These are phyloP conservation scores for Ictidomys tridecemlineatus DNA, from an alignment of 2,113 vertebrate species.

Conservation along the genomic window DNA sequence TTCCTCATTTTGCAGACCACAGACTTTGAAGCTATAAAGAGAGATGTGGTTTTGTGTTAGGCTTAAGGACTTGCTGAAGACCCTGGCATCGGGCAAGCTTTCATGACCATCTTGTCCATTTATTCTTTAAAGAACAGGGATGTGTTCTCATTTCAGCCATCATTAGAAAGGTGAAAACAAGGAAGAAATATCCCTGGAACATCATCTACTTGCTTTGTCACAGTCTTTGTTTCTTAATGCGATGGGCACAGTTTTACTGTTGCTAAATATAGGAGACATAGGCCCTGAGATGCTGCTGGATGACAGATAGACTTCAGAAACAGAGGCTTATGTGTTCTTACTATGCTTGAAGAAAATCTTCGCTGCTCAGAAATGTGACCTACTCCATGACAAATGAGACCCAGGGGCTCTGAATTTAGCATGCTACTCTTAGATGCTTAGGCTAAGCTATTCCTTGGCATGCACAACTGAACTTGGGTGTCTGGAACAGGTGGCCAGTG, in stretches of 20 bases:
- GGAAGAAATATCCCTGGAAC: not conserved
- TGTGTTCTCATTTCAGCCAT: not conserved
- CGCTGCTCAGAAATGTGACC: conserved; percentile 57
- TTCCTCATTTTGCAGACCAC: not conserved
- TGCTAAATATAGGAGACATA: not conserved
- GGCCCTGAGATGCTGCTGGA: not conserved
- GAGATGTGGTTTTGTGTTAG: not conserved
- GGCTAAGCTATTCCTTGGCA: conserved; percentile 32
- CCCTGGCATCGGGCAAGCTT: not conserved
- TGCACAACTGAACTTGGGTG: not conserved
- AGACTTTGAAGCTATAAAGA: not conserved
- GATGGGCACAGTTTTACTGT: not conserved
- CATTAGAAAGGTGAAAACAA: not conserved
- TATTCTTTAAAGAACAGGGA: not conserved
- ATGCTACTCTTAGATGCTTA: not conserved
- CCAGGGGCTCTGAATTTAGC: conserved; percentile 63
- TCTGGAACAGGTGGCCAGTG: conserved; percentile 55
- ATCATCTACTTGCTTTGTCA: not conserved
- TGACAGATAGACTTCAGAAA: conserved; percentile 27
- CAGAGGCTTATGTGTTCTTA: conserved; percentile 72
- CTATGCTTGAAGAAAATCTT: conserved; percentile 56
- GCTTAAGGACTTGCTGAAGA: not conserved
- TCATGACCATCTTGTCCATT: not conserved
- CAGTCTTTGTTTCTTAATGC: not conserved
- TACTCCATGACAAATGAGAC: conserved; percentile 40